Base-by-base conservation (phyloP, 2,797 vertebrate genomes). In the Triplophysa yarkandensis region DNA sequence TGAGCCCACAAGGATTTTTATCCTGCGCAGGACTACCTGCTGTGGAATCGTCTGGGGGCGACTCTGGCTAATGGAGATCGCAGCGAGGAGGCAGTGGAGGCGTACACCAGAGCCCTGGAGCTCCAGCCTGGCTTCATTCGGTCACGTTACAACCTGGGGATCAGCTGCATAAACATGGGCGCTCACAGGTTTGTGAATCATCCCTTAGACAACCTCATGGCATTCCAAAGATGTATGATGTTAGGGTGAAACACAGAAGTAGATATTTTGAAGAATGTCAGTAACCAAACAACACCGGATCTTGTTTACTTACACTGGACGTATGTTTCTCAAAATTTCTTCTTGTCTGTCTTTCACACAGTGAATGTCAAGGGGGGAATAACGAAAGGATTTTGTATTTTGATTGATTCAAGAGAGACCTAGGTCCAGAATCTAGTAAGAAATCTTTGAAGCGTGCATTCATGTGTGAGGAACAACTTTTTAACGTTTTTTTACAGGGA, bases 111-210 rank as follows among this genome's bases (percentile, higher is more conserved):
- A 52, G 98, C 98, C 0, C 85, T 99, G 69, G 95, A 99, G 87
- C 95, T 99, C 28, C 98, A 99, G 32, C 98, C 98, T 0, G 98
- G 96, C 57, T 99, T 98, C 82, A 98, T 99, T 82, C 91, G 97
- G 50, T 99, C 97, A 80, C 94, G 97, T 78, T 99, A 99, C 89
- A 99, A 99, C 83, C 86, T 99, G 82, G 98, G 98, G 39, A 98
- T 99, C 86, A 99, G 97, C 90, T 99, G 97, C 80, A 98, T 99
- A 85, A 99, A 99, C 88, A 89, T 98, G 82, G 98, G 97, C 16
- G 95, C 96, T 2, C 95, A 99, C 93, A 96, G 95, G 97, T 98
- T 75, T 91, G 89, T 72, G 28, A 58, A 52, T 11, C 36, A 39
- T 39, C 36, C 10, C 13, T 39, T 39, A 39, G 3, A 10, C 36